Base-by-base conservation (phyloP, 2,797 vertebrate genomes). In the Poecile montanus region DNA sequence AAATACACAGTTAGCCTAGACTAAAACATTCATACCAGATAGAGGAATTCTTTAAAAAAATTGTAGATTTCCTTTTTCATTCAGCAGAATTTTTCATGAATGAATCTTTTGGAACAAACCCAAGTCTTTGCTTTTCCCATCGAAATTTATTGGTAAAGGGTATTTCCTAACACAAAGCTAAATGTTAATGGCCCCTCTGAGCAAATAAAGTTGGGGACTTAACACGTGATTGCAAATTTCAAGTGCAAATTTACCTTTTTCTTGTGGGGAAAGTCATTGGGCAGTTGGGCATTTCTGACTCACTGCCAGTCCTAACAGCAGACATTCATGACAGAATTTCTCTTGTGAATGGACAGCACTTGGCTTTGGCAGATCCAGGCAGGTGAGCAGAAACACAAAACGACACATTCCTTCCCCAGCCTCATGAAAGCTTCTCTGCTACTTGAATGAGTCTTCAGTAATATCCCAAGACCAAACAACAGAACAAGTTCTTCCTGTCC, bases 81-180 rank as follows among this genome's bases (percentile, higher is more conserved):
- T 90, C 54, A 90, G 60, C 8, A 90, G 32, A 44, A 10, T 38
- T 93, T 95, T 94, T 92, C 54, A 91, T 95, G 82, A 96, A 96
- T 95, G 80, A 89, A 78, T 20, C 47, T 57, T 88, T 23, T 60
- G 68, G 67, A 88, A 78, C 11, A 51, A 88, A 45, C 30, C 6
- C 48, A 30, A 6, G 9, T 27, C 22, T 85, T 71, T 78, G 30
- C 34, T 86, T 93, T 96, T 75, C 70, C 82, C 87, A 70, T 12
- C 60, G 61, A 91, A 80, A 61, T 60, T 30, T 34, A 62, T 75
- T 48, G 72, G 79, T 76, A 80, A 77, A 81, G 58, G 21, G 2
- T 42, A 81, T 96, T 97, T 94, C 92, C 73, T 82, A 96, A 95
- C 7, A 57, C 12, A 20, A 54, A 72, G n/a, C 17, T 32, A 78